Evolutionary conservation across 2,797 vertebrate genomes (phyloP).

Genomic region (Garrulus glandarius): DNA sequence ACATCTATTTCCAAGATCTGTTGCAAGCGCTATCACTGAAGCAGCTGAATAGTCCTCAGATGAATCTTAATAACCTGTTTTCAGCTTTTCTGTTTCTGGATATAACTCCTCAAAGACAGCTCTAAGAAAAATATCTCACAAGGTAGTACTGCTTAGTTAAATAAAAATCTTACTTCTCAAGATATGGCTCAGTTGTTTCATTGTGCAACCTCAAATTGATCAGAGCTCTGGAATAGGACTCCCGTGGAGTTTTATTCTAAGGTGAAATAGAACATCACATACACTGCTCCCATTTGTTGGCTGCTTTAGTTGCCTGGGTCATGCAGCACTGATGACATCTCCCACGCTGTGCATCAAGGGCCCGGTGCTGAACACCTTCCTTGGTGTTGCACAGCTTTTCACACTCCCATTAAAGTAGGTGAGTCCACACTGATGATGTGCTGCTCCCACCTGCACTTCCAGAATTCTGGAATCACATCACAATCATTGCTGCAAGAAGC

Average conservation of each 20-base stretch:
- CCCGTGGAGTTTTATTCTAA: neutral
- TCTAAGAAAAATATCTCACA: conserved; percentile 39
- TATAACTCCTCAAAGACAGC: conserved; percentile 40
- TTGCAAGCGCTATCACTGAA: neutral
- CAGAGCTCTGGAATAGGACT: neutral
- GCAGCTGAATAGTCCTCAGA: neutral
- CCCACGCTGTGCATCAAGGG: accelerated
- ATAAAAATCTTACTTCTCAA: conserved; percentile 55
- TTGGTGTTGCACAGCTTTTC: neutral
- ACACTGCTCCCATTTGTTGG: neutral
- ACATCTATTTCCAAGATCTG: neutral
- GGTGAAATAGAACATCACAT: neutral
- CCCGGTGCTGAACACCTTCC: neutral
- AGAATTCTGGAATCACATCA: neutral
- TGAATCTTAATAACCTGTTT: neutral
- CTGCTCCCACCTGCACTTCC: neutral
- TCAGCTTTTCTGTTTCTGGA: conserved; percentile 4
- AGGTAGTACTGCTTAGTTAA: conserved; percentile 29
- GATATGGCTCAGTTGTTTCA: conserved; percentile 27
- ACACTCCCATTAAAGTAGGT: neutral
- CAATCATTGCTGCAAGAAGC: neutral
- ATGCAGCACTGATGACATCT: neutral
- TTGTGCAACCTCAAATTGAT: neutral
- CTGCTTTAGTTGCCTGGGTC: neutral
- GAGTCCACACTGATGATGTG: neutral